Conservation (phyloP, 2,113 vertebrate species). For the Nymphicus hollandicus region DNA sequence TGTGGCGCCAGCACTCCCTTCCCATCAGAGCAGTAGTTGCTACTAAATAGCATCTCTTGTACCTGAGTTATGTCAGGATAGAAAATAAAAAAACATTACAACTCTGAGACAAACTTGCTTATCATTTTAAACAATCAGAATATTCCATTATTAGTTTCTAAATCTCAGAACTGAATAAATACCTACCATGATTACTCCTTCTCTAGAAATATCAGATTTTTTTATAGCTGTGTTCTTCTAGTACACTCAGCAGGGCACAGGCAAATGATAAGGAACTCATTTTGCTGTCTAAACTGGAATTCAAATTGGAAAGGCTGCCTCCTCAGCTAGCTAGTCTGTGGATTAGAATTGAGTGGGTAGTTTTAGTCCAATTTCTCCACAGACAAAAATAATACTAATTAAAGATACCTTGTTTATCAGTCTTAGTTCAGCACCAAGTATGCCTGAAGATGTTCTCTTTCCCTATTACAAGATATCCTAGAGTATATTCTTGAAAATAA, state of each 20-base stretch:
- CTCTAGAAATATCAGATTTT: background rate
- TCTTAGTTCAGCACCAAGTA: background rate
- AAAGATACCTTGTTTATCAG: background rate
- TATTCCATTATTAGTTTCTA: background rate
- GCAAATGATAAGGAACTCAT: background rate
- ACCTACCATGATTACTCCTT: background rate
- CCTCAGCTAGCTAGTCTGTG: background rate
- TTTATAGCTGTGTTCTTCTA: background rate
- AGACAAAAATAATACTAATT: background rate
- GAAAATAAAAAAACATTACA: background rate
- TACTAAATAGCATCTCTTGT: background rate
- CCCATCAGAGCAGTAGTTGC: background rate
- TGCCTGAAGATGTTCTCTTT: background rate
- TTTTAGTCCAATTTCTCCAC: background rate
- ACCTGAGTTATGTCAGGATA: background rate
- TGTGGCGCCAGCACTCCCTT: fast-evolving
- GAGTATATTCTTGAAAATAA: background rate
- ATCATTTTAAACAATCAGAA: background rate
- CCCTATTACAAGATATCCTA: background rate
- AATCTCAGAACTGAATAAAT: background rate
- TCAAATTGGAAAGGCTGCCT: background rate
- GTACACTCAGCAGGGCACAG: background rate
- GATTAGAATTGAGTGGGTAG: background rate
- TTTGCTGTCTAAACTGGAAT: constrained; percentile 4
- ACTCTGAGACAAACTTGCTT: background rate